Base-by-base conservation (phyloP, 2,113 vertebrate genomes). In the Microcebus tavaratra region DNA sequence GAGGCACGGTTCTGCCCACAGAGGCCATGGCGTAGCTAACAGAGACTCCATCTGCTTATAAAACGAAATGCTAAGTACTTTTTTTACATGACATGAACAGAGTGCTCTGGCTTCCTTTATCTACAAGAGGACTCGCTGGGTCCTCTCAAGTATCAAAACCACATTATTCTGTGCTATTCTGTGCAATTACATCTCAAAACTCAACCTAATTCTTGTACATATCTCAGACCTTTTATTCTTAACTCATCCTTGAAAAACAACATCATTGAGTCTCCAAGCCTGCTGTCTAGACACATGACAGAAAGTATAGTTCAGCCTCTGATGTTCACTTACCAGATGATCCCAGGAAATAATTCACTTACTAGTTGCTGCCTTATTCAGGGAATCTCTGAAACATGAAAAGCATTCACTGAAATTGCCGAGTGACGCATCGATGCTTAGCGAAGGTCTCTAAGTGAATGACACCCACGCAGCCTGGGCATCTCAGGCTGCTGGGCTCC, bases 191-290 rank as follows among this genome's bases (percentile, higher is more conserved):
- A 29, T 29, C 17, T 23, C 23, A 23, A 93, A 88, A 84, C 5
- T 21, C 39, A 87, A 31, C 57, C 73, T 80, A n/a, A 18, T 4
- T 85, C 50, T 3, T 63, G 9, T 8, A 83, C 6, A 29, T 70
- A 67, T 75, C 29, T 93, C 68, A 87, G 82, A 80, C 42, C 34
- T 94, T 90, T 61, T 78, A 75, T 83, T 86, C 45, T 92, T 67
- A 87, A 90, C 36, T 79, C 80, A 93, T 59, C 45, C 29, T 17
- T 80, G 63, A 78, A 91, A 59, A 78, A 57, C 12, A 31, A 1
- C 27, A 88, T 5, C 34, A 0, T 20, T 27, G 29, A 48, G 14
- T 31, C 5, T 6, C n/a, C 80, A 78, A 82, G 63, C 29, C n/a
- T 73, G 7, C 0, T 4, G 36, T 89, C 73, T 91, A 81, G 79